Percentiles rank a stretch among this genome's conserved stretches.
Evolutionary conservation across 2,113 vertebrate genomes (phyloP).

Genomic region (Lontra canadensis): DNA sequence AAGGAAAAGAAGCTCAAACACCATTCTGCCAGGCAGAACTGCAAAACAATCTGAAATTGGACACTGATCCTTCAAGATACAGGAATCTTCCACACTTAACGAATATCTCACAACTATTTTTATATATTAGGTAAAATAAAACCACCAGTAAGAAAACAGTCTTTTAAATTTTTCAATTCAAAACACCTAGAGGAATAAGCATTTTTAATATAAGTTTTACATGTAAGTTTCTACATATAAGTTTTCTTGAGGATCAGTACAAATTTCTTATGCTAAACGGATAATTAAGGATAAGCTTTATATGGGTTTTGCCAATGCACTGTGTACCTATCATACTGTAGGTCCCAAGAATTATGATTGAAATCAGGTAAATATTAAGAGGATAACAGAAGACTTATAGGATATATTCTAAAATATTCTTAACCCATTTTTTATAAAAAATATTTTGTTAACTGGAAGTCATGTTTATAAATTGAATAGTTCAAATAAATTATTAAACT

Average conservation of each 20-base stretch:
- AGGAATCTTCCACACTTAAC: neutral
- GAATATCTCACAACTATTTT: conserved; percentile 6
- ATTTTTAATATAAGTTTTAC: conserved; percentile 23
- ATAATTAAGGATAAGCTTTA: conserved; percentile 78
- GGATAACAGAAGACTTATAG: neutral
- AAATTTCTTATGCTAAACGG: conserved; percentile 80
- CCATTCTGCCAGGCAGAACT: conserved; percentile 80
- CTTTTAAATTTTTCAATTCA: conserved; percentile 32
- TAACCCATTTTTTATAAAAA: neutral
- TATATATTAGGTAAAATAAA: conserved; percentile 38
- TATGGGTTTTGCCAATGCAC: conserved; percentile 70
- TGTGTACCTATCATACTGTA: conserved; percentile 81
- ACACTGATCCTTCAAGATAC: conserved; percentile 83
- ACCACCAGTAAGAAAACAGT: neutral
- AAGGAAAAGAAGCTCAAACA: conserved; percentile 76
- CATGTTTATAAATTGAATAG: conserved; percentile 10
- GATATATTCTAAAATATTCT: neutral
- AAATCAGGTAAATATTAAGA: conserved; percentile 51
- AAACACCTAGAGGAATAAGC: conserved; percentile 40
- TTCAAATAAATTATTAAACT: neutral
- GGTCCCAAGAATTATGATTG: conserved; percentile 74
- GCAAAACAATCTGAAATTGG: conserved; percentile 83
- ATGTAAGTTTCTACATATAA: conserved; percentile 2
- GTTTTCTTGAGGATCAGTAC: conserved; percentile 83
- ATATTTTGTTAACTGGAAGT: conserved; percentile 3